Evolutionary conservation across 2,888 invertebrate genomes (phyloP), one percentile per base, ranked within the genome.

Genomic region (Parochlus steinenii): DNA sequence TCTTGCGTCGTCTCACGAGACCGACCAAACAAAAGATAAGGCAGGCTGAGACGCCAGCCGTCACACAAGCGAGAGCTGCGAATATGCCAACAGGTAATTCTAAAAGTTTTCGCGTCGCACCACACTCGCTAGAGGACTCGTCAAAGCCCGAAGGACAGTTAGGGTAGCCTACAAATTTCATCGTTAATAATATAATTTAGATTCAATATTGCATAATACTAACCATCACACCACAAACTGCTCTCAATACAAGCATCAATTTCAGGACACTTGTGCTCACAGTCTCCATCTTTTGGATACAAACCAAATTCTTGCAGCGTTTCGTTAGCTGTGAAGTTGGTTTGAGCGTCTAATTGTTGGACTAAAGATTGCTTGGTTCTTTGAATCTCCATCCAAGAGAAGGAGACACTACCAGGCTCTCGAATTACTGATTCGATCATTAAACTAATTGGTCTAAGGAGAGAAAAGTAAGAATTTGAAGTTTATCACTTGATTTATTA

Each of bases 181-280:
- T n/a, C n/a, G 10, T 29, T 18, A 10, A 14, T 14, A 10, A 15
- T 28, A 17, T 8, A 12, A 28, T 15, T 14, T 28, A 12, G 7
- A 17, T 8, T 22, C 5, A 48, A 46, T 38, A n/a, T n/a, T n/a
- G 48, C 81, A 81, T n/a, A 43, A 51, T 51, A 55, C 51, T 64
- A 64, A 45, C 77, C 77, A 54, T 78, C 77, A 55, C 79, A 80
- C 75, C 78, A 79, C 46, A 82, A 61, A 47, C 67, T 69, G 39
- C 67, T 63, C 51, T 74, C 69, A 54, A 81, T 80, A 59, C 82
- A 83, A 28, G 81, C 81, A 51, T 73, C 74, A 48, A 82, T 63
- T 58, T 80, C 72, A 10, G 70, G 72, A 57, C 81, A 81, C 51
- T 67, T 69, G 50, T 66, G 65, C 44, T 63, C 59, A 51, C 72